Percentiles rank a stretch among this genome's conserved stretches.
Evolutionary conservation across 2,888 invertebrate genomes (phyloP).

Genomic region (Bombylius discolor): DNA sequence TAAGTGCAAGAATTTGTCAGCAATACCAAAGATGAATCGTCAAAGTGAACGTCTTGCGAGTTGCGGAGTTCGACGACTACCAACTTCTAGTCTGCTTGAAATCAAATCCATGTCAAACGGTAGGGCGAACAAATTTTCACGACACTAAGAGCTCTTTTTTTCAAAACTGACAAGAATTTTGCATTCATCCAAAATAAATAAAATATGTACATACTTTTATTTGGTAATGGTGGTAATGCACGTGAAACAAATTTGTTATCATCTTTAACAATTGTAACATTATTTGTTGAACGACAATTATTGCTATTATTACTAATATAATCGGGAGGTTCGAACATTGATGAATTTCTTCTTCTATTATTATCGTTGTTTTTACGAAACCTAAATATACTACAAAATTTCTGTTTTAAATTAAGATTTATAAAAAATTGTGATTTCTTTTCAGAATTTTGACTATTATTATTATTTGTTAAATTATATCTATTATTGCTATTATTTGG

Average conservation of each 20-base stretch:
- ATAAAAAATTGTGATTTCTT: constrained; percentile 60
- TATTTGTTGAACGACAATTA: not conserved
- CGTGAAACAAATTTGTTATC: constrained; percentile 47
- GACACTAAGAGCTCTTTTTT: too few relatives aligned
- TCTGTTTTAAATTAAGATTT: constrained; percentile 62
- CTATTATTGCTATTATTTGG: not conserved
- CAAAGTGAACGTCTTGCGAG: too few relatives aligned
- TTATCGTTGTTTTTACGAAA: constrained; percentile 41
- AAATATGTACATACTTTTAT: constrained; percentile 30
- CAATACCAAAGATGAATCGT: too few relatives aligned
- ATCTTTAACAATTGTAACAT: constrained; percentile 22
- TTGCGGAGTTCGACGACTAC: too few relatives aligned
- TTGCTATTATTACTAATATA: constrained; percentile 16
- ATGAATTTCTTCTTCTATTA: constrained; percentile 6
- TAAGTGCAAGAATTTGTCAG: too few relatives aligned
- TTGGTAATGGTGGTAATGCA: constrained; percentile 54
- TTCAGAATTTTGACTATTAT: constrained; percentile 20
- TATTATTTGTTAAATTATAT: constrained; percentile 18
- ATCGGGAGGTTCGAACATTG: not conserved
- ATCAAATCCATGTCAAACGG: too few relatives aligned
- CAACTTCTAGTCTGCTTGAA: too few relatives aligned
- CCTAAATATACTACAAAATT: constrained; percentile 72
- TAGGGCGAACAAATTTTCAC: too few relatives aligned
- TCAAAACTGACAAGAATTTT: not conserved
- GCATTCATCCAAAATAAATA: not conserved